These are phyloP conservation scores for Drosophila mettleri DNA, from an alignment of 2,888 invertebrate genomes.

Conservation along the genomic window DNA sequence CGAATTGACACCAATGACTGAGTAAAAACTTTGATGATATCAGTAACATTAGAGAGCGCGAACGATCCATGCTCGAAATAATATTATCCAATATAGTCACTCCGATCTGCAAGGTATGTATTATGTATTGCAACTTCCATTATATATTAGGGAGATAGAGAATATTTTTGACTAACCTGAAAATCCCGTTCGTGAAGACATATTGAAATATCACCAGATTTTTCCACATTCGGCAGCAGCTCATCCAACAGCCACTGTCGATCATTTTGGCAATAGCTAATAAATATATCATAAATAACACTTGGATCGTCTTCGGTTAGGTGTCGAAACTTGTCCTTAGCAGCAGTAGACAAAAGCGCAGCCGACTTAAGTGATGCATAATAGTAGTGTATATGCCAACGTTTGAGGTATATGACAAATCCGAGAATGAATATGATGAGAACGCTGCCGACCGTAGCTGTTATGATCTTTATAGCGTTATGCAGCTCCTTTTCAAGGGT, in stretches of 20 bases:
- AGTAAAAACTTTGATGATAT: constrained; percentile 88
- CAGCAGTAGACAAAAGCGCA: constrained; percentile 86
- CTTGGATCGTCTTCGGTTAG: constrained; percentile 70
- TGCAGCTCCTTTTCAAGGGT: constrained; percentile 55
- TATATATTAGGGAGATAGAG: fast-evolving
- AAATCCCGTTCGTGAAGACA: constrained; percentile 91
- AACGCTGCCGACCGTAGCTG: constrained; percentile 56
- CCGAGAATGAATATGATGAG: constrained; percentile 56
- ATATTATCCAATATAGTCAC: constrained; percentile 90
- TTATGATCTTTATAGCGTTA: constrained; percentile 54
- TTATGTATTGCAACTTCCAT: not conserved
- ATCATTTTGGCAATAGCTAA: constrained; percentile 89
- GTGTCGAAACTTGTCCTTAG: constrained; percentile 83
- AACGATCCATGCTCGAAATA: constrained; percentile 89
- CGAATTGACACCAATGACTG: constrained; percentile 91
- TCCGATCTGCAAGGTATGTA: constrained; percentile 85
- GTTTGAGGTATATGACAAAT: constrained; percentile 85
- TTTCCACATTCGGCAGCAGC: constrained; percentile 88
- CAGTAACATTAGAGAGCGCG: constrained; percentile 88
- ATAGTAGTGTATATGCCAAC: constrained; percentile 87
- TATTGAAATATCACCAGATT: constrained; percentile 86
- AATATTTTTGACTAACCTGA: constrained; percentile 85
- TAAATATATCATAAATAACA: constrained; percentile 88
- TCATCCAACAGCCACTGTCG: constrained; percentile 88
- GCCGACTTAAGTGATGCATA: constrained; percentile 87